Evolutionary conservation across 2,888 invertebrate species (phyloP), one percentile per base, ranked within the genome.

Genomic region (Synergus umbraculus): DNA sequence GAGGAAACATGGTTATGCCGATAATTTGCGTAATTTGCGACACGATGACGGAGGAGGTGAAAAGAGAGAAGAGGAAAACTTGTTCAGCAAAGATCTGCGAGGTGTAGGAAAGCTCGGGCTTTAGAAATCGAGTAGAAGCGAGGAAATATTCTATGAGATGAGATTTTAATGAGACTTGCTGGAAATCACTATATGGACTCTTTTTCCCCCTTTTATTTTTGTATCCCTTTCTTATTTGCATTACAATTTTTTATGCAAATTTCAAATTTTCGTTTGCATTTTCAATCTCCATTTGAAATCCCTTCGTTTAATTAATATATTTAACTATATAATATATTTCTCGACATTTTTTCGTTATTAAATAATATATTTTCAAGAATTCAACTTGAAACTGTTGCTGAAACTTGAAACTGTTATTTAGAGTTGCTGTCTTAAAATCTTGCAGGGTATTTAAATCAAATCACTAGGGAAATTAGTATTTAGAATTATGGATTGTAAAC

Each of bases 21-120:
- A 84, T 84, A 84, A 86, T 84, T 85, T 79, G 81, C 81, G 86
- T 83, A 85, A 86, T 85, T 85, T 82, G 85, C 81, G 81, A 80
- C 77, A 65, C 15, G 78, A 64, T 65, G 65, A 77, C 73, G 43
- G 65, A 22, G 18, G 67, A 4, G 7, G n/a, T 1, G 22, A 22
- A 46, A 46, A 46, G 44, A 63, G 54, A 22, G 37, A 65, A n/a
- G 41, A 29, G 44, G 29, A 69, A 69, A 69, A 46, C 69, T 69
- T 46, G 69, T 69, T 69, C 69, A 69, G 69, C 44, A 69, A 69
- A 69, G 69, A 69, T 69, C 69, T 49, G 29, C 49, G 29, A 73
- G 73, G 54, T 73, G 73, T 49, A 73, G 73, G 73, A 54, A 73
- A 41, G 54, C 54, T 54, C 54, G 54, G 29, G 37, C 73, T 54